These are phyloP conservation scores for Noctua janthina DNA, from an alignment of 2,888 invertebrate species.

Conservation along the genomic window DNA sequence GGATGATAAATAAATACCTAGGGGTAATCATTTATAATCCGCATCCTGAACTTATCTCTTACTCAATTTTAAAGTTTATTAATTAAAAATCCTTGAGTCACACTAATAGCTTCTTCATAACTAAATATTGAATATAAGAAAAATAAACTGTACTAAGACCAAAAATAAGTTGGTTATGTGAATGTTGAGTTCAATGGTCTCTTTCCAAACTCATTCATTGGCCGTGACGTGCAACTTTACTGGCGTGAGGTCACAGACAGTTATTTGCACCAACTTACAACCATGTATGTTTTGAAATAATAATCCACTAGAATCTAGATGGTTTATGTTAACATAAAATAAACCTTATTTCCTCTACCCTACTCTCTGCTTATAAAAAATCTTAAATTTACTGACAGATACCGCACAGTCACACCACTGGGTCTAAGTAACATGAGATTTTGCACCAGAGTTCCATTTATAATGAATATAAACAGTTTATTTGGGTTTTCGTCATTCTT, in stretches of 20 bases:
- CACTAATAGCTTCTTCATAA: slow-evolving; percentile 5
- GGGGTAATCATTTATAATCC: not conserved
- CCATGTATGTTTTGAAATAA: slow-evolving; percentile 22
- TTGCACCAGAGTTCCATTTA: not conserved
- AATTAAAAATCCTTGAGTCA: slow-evolving; percentile 1
- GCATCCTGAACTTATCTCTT: not conserved
- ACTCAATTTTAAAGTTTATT: not conserved
- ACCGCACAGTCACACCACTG: not conserved
- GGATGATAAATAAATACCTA: not conserved
- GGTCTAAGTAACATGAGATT: not conserved
- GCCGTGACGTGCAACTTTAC: slow-evolving; percentile 32
- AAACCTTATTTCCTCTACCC: not conserved
- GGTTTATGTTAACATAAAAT: not conserved
- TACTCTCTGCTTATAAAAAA: not conserved
- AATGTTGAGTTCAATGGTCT: slow-evolving; percentile 47
- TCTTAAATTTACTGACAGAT: not conserved
- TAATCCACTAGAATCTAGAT: not conserved
- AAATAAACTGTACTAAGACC: not conserved
- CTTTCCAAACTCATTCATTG: slow-evolving; percentile 41
- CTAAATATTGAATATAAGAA: not conserved
- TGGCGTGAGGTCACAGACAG: slow-evolving; percentile 8
- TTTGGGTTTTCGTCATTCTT: not conserved
- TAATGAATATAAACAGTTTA: not conserved
- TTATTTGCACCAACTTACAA: not conserved
- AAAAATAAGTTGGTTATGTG: slow-evolving; percentile 4